Evolutionary conservation across 1,140 invertebrate species (phyloP).

Genomic region (Pseudomyrmex gracilis): DNA sequence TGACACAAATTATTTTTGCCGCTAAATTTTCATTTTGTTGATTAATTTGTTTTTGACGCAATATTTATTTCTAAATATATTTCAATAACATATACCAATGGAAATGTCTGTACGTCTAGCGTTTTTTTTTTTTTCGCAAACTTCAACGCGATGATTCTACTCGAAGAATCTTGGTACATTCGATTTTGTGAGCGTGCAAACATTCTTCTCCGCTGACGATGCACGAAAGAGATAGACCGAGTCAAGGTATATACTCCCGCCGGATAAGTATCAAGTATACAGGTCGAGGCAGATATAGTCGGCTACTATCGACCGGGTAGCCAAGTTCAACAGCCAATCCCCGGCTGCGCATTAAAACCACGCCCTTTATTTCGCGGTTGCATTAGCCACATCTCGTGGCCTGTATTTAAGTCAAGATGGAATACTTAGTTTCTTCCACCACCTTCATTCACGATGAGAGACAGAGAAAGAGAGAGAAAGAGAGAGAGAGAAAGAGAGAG

Average conservation of each 20-base stretch:
- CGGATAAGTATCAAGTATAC: conserved; percentile 84
- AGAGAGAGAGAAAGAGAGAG: conserved; percentile 2
- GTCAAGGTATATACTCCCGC: conserved; percentile 73
- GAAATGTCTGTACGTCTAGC: neutral
- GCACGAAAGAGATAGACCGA: conserved; percentile 63
- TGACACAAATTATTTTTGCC: neutral
- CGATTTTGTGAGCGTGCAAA: conserved; percentile 67
- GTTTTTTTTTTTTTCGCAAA: conserved; percentile 30
- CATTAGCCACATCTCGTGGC: conserved; percentile 82
- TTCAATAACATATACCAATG: neutral
- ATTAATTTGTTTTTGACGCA: neutral
- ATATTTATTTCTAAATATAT: conserved; percentile 3
- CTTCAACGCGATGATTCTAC: conserved; percentile 60
- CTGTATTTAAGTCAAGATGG: conserved; percentile 73
- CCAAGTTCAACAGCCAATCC: conserved; percentile 85
- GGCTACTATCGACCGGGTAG: conserved; percentile 84
- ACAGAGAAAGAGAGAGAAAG: neutral
- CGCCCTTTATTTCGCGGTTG: conserved; percentile 85
- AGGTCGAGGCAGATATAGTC: conserved; percentile 81
- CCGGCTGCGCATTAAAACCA: conserved; percentile 85
- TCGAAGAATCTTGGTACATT: conserved; percentile 67
- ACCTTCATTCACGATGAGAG: conserved; percentile 53
- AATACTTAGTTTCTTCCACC: conserved; percentile 69
- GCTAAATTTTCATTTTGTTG: neutral
- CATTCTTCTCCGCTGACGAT: conserved; percentile 57